phyloP scores from a whole-genome alignment of 2,888 invertebrate genomes.

The Ormyrus labotus region DNA sequence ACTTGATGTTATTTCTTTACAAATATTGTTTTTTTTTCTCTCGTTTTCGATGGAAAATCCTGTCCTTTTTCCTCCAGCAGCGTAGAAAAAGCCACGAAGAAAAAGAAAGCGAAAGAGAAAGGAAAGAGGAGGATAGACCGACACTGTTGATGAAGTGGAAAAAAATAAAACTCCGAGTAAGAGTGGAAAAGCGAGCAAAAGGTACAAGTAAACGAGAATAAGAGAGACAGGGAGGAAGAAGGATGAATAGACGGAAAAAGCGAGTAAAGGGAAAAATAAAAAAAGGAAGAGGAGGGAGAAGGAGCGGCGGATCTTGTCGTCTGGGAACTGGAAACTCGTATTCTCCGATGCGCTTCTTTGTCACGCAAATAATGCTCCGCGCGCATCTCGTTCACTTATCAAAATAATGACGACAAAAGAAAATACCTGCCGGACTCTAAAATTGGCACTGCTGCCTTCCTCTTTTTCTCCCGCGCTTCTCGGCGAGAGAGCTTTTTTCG shows the following conservation, averaged over 20 bases:
- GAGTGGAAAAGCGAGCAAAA: constrained; percentile 55
- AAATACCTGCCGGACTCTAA: neutral
- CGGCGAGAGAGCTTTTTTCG: neutral
- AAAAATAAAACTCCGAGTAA: constrained; percentile 49
- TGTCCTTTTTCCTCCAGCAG: no score
- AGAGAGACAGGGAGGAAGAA: constrained; percentile 57
- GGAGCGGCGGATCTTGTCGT: constrained; percentile 27
- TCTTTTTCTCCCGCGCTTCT: neutral
- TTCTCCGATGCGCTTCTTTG: constrained; percentile 41
- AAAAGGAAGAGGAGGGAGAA: neutral
- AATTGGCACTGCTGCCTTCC: constrained; percentile 12
- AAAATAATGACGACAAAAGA: constrained; percentile 42
- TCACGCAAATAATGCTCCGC: constrained; percentile 27
- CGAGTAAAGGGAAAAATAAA: constrained; percentile 14
- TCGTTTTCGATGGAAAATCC: no score
- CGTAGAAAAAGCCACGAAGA: neutral
- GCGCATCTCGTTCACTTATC: constrained; percentile 43
- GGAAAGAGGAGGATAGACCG: constrained; percentile 44
- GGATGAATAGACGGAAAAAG: constrained; percentile 38
- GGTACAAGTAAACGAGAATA: constrained; percentile 45
- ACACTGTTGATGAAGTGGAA: constrained; percentile 47
- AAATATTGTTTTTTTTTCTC: constrained; percentile 19
- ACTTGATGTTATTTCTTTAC: neutral
- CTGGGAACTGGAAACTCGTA: constrained; percentile 53
- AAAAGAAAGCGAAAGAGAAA: constrained; percentile 47